Evolutionary conservation across 2,113 vertebrate species (phyloP).

Genomic region (Plecotus auritus): DNA sequence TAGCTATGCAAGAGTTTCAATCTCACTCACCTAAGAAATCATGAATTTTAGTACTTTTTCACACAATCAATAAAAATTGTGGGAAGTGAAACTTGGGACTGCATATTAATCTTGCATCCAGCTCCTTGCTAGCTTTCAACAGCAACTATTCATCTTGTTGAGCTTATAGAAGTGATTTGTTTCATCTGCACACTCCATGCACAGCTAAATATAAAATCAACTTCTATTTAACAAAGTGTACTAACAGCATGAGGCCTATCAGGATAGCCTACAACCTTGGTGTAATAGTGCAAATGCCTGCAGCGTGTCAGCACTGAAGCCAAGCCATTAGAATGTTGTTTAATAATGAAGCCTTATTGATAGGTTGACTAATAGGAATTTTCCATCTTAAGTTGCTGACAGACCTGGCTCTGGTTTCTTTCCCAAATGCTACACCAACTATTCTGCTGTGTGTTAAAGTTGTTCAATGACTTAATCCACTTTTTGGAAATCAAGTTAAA

Average conservation of each 20-base stretch:
- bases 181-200: constrained; percentile 75
- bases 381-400: constrained; percentile 36
- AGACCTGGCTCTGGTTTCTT: constrained; percentile 21
- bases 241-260: constrained; percentile 70
- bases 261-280: constrained; percentile 51
- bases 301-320: constrained; percentile 35
- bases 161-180: constrained; percentile 77
- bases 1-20: constrained; percentile 72
- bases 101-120: constrained; percentile 83
- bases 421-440: constrained; percentile 20
- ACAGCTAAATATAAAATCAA: constrained; percentile 80
- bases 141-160: constrained; percentile 79
- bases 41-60: constrained; percentile 62
- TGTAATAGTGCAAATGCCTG: constrained; percentile 33
- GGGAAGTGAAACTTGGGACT: constrained; percentile 77
- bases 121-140: constrained; percentile 75
- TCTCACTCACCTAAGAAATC: constrained; percentile 72
- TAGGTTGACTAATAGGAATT: constrained; percentile 19
- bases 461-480: constrained; percentile 22
- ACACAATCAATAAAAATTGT: constrained; percentile 81
- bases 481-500: constrained; percentile 48
- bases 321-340: constrained; percentile 15
- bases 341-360: constrained; percentile 15
- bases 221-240: constrained; percentile 79
- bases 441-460: background rate